Percentiles rank a stretch among this genome's conserved stretches.
These are phyloP conservation scores for Trachelus tabidus DNA, from an alignment of 2,888 invertebrate species.

Conservation along the genomic window DNA sequence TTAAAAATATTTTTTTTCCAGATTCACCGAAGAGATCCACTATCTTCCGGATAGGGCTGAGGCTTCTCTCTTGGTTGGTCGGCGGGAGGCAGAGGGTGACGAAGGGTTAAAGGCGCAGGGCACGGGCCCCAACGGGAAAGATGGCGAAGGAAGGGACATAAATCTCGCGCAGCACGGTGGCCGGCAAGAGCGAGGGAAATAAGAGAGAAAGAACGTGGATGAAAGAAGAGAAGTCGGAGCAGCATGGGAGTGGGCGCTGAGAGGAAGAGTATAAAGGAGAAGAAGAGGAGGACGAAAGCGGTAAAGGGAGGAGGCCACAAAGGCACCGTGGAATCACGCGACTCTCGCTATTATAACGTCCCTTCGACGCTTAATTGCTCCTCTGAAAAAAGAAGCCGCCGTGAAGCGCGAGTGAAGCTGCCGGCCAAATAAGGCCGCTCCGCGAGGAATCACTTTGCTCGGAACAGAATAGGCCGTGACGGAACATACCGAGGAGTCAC, in stretches of 20 bases:
- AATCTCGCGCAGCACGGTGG: conserved; percentile 8
- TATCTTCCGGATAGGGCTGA: neutral
- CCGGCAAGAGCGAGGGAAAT: conserved; percentile 14
- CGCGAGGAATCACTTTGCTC: neutral
- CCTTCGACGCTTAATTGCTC: conserved; percentile 24
- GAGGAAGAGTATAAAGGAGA: neutral
- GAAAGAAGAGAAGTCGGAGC: neutral
- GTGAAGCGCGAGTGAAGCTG: conserved; percentile 18
- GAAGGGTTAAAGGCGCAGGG: neutral
- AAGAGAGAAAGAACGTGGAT: neutral
- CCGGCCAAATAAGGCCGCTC: conserved; percentile 19
- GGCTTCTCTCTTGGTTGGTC: neutral
- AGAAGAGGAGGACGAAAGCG: conserved; percentile 14
- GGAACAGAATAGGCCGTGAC: neutral
- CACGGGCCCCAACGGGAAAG: neutral
- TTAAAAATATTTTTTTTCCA: neutral
- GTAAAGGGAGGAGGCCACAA: conserved; percentile 16
- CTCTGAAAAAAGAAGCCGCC: conserved; percentile 17
- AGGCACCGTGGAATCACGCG: conserved; percentile 24
- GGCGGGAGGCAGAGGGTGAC: neutral
- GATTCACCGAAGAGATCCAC: neutral
- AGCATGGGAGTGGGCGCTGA: neutral
- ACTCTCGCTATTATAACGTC: conserved; percentile 19
- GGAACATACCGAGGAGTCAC: neutral
- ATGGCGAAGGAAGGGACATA: conserved; percentile 5